Evolutionary conservation across 2,113 vertebrate species (phyloP).

Genomic region (Todiramphus saurophagus): DNA sequence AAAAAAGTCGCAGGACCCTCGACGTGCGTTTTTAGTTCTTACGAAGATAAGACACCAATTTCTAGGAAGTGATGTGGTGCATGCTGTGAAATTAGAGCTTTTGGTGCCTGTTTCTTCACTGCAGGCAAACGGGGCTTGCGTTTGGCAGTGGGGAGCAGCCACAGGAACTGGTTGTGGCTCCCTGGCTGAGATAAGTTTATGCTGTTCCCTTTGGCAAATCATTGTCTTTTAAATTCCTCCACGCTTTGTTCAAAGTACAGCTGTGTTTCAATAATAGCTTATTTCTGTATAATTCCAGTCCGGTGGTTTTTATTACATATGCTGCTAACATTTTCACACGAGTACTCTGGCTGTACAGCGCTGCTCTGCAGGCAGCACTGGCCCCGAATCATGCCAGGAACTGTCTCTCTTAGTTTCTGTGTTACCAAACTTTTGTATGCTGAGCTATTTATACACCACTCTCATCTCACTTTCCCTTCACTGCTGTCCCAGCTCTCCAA

Average conservation of each 20-base stretch:
- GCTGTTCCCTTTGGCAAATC: slow-evolving; percentile 50
- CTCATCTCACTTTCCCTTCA: not conserved
- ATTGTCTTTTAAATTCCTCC: slow-evolving; percentile 47
- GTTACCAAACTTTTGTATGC: not conserved
- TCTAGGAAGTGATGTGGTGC: not conserved
- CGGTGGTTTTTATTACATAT: slow-evolving; percentile 38
- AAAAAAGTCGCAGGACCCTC: not conserved
- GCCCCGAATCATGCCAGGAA: not conserved
- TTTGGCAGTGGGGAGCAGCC: not conserved
- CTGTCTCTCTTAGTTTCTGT: not conserved
- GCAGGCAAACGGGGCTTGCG: not conserved
- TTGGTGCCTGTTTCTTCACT: not conserved
- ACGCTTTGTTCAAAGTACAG: slow-evolving; percentile 38
- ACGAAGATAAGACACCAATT: not conserved
- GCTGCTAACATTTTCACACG: slow-evolving; percentile 55
- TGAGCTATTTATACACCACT: not conserved
- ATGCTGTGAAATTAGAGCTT: not conserved
- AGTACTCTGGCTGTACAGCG: slow-evolving; percentile 29
- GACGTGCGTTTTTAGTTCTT: not conserved
- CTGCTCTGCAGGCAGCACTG: not conserved
- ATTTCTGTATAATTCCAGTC: slow-evolving; percentile 39
- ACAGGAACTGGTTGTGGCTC: slow-evolving; percentile 51
- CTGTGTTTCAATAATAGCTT: slow-evolving; percentile 59
- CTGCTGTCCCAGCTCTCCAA: not conserved
- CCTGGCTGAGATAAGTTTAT: slow-evolving; percentile 41